phyloP scores from a whole-genome alignment of 2,888 invertebrate species.

The Nasonia oneida region DNA sequence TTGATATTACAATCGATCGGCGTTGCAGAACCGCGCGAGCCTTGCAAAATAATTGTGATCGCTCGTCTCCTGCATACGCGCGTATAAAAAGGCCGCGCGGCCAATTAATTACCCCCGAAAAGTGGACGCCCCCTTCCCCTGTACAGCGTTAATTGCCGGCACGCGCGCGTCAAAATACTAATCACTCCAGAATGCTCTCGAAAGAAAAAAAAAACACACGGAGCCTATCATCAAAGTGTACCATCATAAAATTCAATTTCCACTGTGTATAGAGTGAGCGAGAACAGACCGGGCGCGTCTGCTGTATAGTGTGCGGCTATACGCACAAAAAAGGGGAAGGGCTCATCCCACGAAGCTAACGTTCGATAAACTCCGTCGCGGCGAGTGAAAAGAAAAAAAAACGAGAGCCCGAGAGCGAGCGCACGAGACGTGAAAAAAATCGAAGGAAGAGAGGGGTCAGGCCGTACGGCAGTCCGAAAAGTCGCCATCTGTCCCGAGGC shows the following conservation, averaged over 20 bases:
- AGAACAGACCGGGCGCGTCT: not conserved
- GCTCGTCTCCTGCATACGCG: not conserved
- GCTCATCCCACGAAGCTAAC: slow-evolving; percentile 31
- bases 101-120: slow-evolving; percentile 14
- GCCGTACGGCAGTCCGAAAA: slow-evolving; percentile 53
- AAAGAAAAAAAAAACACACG: not conserved
- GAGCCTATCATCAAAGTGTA: slow-evolving; percentile 40
- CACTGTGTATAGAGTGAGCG: not conserved
- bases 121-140: not conserved
- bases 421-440: slow-evolving; percentile 20
- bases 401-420: slow-evolving; percentile 16
- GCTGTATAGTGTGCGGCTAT: not conserved
- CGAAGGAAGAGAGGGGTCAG: slow-evolving; percentile 50
- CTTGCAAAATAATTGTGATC: no score
- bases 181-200: not conserved
- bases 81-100: not conserved
- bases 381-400: not conserved
- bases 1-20: slow-evolving; percentile 18
- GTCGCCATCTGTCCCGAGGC: slow-evolving; percentile 61
- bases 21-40: not conserved
- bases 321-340: not conserved
- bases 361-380: slow-evolving; percentile 26
- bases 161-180: slow-evolving; percentile 44
- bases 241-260: slow-evolving; percentile 55
- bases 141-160: not conserved